Conservation (phyloP, 2,113 vertebrate species). For the Sorex araneus region DNA sequence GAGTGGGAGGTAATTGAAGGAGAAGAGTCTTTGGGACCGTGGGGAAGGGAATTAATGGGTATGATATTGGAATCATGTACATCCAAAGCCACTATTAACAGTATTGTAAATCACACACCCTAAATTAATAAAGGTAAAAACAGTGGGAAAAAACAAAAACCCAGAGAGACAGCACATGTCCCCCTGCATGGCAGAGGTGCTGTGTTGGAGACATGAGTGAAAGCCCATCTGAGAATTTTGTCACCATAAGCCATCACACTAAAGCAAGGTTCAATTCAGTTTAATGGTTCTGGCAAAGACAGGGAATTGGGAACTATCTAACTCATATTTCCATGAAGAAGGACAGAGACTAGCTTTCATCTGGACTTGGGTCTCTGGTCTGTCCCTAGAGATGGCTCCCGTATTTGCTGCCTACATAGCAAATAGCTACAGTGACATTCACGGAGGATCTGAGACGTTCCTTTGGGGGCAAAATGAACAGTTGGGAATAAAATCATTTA, state of each 20-base stretch:
- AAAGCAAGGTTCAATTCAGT: not conserved
- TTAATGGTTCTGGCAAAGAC: not conserved
- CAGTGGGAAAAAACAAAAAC: too few relatives aligned
- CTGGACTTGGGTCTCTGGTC: not conserved
- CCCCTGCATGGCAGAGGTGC: not conserved
- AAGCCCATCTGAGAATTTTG: not conserved
- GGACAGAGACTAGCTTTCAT: not conserved
- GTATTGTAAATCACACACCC: too few relatives aligned
- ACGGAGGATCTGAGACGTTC: not conserved
- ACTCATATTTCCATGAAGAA: conserved; percentile 15
- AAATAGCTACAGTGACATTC: not conserved
- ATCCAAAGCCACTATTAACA: too few relatives aligned
- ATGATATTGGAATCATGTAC: too few relatives aligned
- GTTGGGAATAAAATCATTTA: not conserved
- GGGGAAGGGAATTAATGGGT: too few relatives aligned
- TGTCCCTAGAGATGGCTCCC: not conserved
- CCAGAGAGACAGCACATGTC: too few relatives aligned
- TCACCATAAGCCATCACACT: not conserved
- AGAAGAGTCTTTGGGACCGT: too few relatives aligned
- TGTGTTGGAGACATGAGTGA: not conserved
- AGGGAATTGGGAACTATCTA: conserved; percentile 1
- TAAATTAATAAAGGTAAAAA: too few relatives aligned
- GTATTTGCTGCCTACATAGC: not conserved
- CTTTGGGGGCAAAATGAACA: not conserved
- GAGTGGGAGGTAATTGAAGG: too few relatives aligned